phyloP scores from a whole-genome alignment of 2,888 invertebrate species.

The Cheilosia impressa region DNA sequence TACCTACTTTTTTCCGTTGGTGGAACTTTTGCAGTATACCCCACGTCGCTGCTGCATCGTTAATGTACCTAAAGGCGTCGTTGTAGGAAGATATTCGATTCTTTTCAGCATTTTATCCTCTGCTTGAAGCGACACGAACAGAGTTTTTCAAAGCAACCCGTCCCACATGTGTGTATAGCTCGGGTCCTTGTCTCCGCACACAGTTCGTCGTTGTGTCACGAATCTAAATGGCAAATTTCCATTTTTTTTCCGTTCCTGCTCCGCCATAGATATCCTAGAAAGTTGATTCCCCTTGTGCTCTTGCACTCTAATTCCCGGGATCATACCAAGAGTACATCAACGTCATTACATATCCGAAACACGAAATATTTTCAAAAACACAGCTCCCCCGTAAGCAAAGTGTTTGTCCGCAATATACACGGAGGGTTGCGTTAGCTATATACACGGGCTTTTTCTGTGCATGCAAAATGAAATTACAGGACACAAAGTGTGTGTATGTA shows the following conservation, averaged over 20 bases:
- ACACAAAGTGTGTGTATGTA: neutral
- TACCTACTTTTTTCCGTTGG: neutral
- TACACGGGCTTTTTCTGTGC: neutral
- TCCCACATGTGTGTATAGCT: neutral
- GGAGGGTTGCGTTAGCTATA: neutral
- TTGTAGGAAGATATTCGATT: constrained; percentile 30
- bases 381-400: neutral
- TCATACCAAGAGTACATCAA: constrained; percentile 27
- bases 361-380: constrained; percentile 49
- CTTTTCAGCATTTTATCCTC: constrained; percentile 30
- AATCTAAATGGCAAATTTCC: constrained; percentile 55
- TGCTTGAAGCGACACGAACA: constrained; percentile 11
- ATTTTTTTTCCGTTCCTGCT: neutral
- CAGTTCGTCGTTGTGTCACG: constrained; percentile 41
- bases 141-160: constrained; percentile 22
- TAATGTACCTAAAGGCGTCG: constrained; percentile 41
- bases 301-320: constrained; percentile 10
- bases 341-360: constrained; percentile 57
- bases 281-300: neutral
- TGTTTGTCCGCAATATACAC: constrained; percentile 5
- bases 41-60: constrained; percentile 26
- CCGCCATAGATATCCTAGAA: constrained; percentile 1
- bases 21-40: constrained; percentile 9
- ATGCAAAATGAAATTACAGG: constrained; percentile 4
- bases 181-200: neutral